Evolutionary conservation across 1,140 invertebrate genomes (phyloP).

Genomic region (Aleiodes sp.): DNA sequence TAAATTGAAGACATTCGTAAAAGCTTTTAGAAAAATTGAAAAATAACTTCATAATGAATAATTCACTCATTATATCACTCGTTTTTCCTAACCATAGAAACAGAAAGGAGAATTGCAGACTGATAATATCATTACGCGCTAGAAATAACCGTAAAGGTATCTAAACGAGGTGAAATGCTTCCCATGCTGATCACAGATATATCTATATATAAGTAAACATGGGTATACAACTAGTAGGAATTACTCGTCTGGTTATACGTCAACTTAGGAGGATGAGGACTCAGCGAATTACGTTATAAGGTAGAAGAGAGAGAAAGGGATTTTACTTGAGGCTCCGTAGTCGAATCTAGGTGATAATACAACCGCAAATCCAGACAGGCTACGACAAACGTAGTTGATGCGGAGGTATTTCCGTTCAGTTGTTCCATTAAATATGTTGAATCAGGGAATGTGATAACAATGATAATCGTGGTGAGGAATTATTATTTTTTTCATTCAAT

Average conservation of each 20-base stretch:
- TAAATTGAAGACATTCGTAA: no score
- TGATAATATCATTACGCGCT: slow-evolving; percentile 1
- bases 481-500: no score
- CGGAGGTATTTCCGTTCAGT: not conserved
- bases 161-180: not conserved
- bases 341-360: not conserved
- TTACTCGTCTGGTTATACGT: not conserved
- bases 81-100: not conserved
- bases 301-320: not conserved
- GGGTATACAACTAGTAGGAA: not conserved
- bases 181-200: not conserved
- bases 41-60: not conserved
- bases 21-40: no score
- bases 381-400: not conserved
- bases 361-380: not conserved
- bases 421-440: not conserved
- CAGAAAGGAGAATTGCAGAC: not conserved
- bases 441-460: not conserved
- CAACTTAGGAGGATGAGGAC: not conserved
- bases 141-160: slow-evolving; percentile 1
- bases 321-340: not conserved
- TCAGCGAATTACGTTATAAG: not conserved
- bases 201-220: not conserved
- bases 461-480: no score
- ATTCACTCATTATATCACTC: not conserved